Conservation (phyloP, 2,113 vertebrate genomes). For the Leucosticte australis region DNA sequence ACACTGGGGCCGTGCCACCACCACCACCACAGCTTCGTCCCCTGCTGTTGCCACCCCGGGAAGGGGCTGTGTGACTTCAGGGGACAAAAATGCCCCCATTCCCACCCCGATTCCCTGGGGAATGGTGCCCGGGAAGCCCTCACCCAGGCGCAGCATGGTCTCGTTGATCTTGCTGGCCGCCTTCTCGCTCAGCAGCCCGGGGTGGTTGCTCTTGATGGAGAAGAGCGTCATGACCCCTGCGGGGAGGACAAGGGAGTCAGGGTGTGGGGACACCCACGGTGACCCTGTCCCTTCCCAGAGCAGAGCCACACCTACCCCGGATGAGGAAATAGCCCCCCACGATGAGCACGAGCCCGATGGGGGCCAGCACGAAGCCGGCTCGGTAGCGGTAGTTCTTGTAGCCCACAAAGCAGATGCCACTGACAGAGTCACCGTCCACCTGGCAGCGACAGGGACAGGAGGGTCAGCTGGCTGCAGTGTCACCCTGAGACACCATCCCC, state of each 20-base stretch:
- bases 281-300: rapidly evolving
- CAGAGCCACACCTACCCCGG: conserved; percentile 75
- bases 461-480: rapidly evolving
- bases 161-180: conserved; percentile 98
- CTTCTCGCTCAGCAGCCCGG: conserved; percentile 94
- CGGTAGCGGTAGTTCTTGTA: conserved; percentile 97
- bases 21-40: background rate
- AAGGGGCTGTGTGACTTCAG: background rate
- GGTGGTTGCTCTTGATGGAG: conserved; percentile 98
- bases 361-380: conserved; percentile 92
- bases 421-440: conserved; percentile 98
- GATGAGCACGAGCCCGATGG: conserved; percentile 90
- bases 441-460: conserved; percentile 13
- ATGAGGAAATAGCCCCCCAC: conserved; percentile 96
- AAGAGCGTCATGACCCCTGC: conserved; percentile 91
- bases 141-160: conserved; percentile 97
- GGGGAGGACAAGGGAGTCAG: background rate
- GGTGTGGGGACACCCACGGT: rapidly evolving
- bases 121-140: rapidly evolving
- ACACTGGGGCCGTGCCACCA: rapidly evolving
- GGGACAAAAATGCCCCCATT: rapidly evolving
- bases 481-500: rapidly evolving
- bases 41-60: background rate
- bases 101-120: rapidly evolving
- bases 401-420: conserved; percentile 97